phyloP scores from a whole-genome alignment of 2,113 vertebrate species.

The Psophia crepitans region DNA sequence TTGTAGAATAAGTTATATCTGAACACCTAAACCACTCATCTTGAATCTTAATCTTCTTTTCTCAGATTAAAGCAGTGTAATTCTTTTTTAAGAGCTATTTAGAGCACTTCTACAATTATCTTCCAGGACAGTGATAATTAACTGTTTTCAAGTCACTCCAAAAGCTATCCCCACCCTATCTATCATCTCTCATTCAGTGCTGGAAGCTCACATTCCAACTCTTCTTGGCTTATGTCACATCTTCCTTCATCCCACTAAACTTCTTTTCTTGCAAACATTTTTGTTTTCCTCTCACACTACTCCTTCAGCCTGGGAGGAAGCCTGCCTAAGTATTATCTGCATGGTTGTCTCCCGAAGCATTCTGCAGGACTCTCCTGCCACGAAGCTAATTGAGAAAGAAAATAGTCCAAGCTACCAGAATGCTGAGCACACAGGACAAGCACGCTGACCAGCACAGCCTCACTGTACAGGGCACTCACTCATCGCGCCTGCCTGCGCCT shows the following conservation, averaged over 20 bases:
- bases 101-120: background rate
- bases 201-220: background rate
- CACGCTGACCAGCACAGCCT: background rate
- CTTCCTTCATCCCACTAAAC: background rate
- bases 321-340: background rate
- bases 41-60: background rate
- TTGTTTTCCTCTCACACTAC: background rate
- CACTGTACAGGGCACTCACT: fast-evolving
- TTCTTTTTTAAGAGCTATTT: background rate
- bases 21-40: background rate
- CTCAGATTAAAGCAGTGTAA: background rate
- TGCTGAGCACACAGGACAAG: background rate
- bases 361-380: background rate
- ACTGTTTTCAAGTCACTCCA: background rate
- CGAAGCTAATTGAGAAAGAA: background rate
- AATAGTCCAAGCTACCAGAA: background rate
- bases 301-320: background rate
- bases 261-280: background rate
- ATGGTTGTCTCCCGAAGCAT: background rate
- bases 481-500: fast-evolving
- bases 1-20: background rate
- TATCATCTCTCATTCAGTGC: background rate
- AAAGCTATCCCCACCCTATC: background rate
- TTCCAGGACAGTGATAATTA: background rate
- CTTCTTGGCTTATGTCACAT: background rate